A percentile compares a stretch with the other conserved stretches of the same genome.
These are phyloP conservation scores for Anoplopoma fimbria DNA, from an alignment of 2,113 vertebrate genomes.

Conservation along the genomic window DNA sequence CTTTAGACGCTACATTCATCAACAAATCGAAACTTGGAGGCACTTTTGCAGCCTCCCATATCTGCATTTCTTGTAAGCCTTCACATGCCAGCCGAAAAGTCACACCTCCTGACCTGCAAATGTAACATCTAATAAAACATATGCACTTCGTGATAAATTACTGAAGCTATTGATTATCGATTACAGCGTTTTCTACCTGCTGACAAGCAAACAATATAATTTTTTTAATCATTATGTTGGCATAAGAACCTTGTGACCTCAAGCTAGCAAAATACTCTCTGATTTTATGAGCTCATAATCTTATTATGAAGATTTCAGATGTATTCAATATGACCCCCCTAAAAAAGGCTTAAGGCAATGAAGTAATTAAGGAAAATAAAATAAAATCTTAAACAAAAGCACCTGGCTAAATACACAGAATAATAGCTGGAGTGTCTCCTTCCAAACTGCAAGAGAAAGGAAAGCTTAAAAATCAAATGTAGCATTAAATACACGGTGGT, in stretches of 20 bases:
- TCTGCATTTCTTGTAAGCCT: not conserved
- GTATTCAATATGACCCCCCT: not conserved
- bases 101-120: not conserved
- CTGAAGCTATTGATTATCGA: not conserved
- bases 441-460: not conserved
- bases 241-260: not conserved
- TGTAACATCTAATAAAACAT: not conserved
- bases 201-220: not conserved
- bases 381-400: not conserved
- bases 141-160: not conserved
- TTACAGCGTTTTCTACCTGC: not conserved
- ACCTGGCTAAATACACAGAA: not conserved
- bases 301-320: not conserved
- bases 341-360: not conserved
- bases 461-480: not conserved
- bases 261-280: not conserved
- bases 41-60: not conserved
- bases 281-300: not conserved
- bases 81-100: not conserved
- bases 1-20: constrained; percentile 20
- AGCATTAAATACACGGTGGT: not conserved
- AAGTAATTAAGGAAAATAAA: not conserved
- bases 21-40: not conserved
- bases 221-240: not conserved
- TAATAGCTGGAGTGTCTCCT: constrained; percentile 1